These are phyloP conservation scores for Aphyosemion australe DNA, from an alignment of 2,113 vertebrate species.

Conservation along the genomic window DNA sequence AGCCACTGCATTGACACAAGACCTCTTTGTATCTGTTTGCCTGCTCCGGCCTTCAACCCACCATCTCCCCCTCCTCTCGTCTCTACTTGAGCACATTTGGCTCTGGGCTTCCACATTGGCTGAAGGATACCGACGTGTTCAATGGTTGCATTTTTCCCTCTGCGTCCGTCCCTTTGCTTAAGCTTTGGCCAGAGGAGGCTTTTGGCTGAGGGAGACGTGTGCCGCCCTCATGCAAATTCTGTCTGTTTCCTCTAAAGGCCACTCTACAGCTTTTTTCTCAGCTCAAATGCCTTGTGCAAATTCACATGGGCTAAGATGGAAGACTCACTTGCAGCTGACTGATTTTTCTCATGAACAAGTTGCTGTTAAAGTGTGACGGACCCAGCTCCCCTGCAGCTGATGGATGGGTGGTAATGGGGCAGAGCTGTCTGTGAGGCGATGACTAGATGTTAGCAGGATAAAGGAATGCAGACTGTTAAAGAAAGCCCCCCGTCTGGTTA, in stretches of 20 bases:
- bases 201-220: conserved; percentile 46
- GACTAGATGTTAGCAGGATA: conserved; percentile 50
- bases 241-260: conserved; percentile 51
- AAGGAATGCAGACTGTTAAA: conserved; percentile 53
- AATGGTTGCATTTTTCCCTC: conserved; percentile 61
- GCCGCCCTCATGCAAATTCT: conserved; percentile 51
- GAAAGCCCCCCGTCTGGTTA: conserved; percentile 26
- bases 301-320: conserved; percentile 14
- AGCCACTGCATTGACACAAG: conserved; percentile 60
- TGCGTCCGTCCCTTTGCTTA: conserved; percentile 36
- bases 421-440: conserved; percentile 41
- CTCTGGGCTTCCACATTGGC: conserved; percentile 58
- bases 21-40: conserved; percentile 69
- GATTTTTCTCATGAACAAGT: conserved; percentile 9
- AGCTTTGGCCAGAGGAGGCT: conserved; percentile 46
- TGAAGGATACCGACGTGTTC: conserved; percentile 68
- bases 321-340: conserved; percentile 15
- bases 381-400: conserved; percentile 25
- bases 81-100: conserved; percentile 67
- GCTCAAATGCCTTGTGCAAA: conserved; percentile 34
- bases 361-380: conserved; percentile 35
- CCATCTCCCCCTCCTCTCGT: conserved; percentile 31
- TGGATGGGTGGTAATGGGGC: conserved; percentile 36
- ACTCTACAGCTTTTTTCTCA: conserved; percentile 15
- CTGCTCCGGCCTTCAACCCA: conserved; percentile 45